Percentiles rank a stretch among this genome's conserved stretches.
phyloP scores from a whole-genome alignment of 1,140 invertebrate genomes.

The Amyelois transitella region DNA sequence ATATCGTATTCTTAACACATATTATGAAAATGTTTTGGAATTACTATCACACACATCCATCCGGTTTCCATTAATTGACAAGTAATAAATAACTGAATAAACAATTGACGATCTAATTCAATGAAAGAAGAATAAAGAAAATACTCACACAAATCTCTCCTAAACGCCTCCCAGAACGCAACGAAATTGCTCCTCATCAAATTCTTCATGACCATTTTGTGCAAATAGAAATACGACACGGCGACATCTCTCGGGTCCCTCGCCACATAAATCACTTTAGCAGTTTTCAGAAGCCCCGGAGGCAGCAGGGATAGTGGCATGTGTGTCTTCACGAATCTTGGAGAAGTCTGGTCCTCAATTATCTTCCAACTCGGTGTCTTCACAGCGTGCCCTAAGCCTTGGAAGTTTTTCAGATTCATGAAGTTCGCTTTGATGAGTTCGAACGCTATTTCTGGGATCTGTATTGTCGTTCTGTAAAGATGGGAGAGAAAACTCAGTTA shows the following conservation, averaged over 20 bases:
- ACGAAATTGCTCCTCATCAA: slow-evolving; percentile 80
- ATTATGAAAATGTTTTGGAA: no score
- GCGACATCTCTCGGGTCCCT: slow-evolving; percentile 90
- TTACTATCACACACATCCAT: no score
- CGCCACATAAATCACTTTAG: slow-evolving; percentile 82
- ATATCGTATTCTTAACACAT: no score
- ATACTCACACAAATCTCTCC: slow-evolving; percentile 80
- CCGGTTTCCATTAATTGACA: no score
- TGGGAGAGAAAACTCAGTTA: no score
- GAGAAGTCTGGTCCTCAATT: slow-evolving; percentile 45
- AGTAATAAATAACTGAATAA: no score
- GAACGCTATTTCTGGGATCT: slow-evolving; percentile 48
- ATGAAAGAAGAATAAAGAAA: neutral
- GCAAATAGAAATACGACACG: slow-evolving; percentile 88
- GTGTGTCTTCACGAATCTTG: slow-evolving; percentile 62
- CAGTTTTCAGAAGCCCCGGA: slow-evolving; percentile 43
- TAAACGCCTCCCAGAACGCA: slow-evolving; percentile 85
- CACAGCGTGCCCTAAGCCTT: slow-evolving; percentile 41
- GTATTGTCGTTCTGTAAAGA: slow-evolving; percentile 37
- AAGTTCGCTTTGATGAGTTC: slow-evolving; percentile 55
- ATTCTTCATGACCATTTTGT: slow-evolving; percentile 80
- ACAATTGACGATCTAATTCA: no score
- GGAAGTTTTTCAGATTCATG: slow-evolving; percentile 51
- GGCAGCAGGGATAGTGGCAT: slow-evolving; percentile 57
- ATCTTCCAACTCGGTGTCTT: slow-evolving; percentile 41